Conservation (phyloP, 2,113 vertebrate species). For the Malurus elegans region DNA sequence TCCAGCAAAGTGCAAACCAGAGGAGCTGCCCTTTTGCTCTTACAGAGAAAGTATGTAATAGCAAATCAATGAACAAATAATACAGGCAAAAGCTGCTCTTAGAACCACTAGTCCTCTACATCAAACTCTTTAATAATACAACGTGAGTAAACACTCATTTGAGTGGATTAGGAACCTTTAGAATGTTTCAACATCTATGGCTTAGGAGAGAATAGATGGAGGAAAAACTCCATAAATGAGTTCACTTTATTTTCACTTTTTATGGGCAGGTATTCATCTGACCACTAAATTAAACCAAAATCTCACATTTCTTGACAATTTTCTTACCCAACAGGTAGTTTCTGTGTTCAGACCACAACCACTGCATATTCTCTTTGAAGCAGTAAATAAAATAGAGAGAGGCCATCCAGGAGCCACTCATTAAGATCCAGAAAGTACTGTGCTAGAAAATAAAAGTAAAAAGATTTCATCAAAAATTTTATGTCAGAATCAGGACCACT, state of each 20-base stretch:
- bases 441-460: conserved; percentile 44
- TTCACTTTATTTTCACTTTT: not conserved
- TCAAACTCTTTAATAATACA: not conserved
- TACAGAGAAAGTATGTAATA: not conserved
- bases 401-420: conserved; percentile 73
- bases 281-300: not conserved
- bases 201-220: not conserved
- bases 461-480: not conserved
- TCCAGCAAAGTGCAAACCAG: not conserved
- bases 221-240: not conserved
- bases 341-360: conserved; percentile 70
- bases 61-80: not conserved
- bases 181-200: not conserved
- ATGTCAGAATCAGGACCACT: not conserved
- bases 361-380: conserved; percentile 67
- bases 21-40: not conserved
- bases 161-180: not conserved
- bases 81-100: not conserved
- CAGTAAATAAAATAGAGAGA: conserved; percentile 72
- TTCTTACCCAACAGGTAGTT: conserved; percentile 73
- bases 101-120: not conserved
- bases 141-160: not conserved
- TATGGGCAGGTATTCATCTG: not conserved
- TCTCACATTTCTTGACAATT: not conserved
- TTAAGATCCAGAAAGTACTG: conserved; percentile 79